Percentiles rank a stretch among this genome's conserved stretches.
Conservation (phyloP, 2,113 vertebrate species). For the Pelecanus crispus region DNA sequence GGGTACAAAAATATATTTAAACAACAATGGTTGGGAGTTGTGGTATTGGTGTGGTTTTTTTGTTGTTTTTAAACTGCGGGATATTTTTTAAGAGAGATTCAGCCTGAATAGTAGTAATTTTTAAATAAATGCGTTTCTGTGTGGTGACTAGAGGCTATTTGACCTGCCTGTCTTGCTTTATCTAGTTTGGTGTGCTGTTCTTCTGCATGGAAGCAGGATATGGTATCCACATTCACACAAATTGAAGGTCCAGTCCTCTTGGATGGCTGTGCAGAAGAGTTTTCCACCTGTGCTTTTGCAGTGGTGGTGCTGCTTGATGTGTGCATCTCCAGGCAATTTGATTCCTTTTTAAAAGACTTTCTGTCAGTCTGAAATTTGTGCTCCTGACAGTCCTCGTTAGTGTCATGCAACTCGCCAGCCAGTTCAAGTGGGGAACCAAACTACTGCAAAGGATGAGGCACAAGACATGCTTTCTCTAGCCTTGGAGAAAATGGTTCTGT, state of each 20-base stretch:
- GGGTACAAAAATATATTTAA: background rate
- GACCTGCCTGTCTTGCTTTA: background rate
- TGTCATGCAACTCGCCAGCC: background rate
- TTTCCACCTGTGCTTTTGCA: background rate
- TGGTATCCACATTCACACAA: background rate
- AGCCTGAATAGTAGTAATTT: background rate
- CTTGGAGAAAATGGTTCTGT: background rate
- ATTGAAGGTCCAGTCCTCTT: background rate
- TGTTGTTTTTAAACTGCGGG: background rate
- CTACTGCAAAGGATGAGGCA: background rate
- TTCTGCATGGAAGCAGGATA: background rate
- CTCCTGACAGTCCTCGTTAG: background rate
- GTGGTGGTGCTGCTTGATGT: rapidly evolving
- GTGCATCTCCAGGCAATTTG: too few relatives aligned
- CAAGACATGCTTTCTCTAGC: background rate
- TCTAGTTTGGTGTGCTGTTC: background rate
- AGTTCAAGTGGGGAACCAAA: background rate
- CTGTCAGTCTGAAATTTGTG: background rate
- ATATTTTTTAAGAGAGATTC: background rate
- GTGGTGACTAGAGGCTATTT: background rate
- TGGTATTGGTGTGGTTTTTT: background rate
- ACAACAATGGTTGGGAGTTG: background rate
- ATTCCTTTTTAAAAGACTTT: background rate
- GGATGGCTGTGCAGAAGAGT: background rate
- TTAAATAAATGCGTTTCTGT: background rate